A percentile compares a stretch with the other conserved stretches of the same genome.
Evolutionary conservation across 1,140 invertebrate genomes (phyloP).

Genomic region (Temnothorax longispinosus): DNA sequence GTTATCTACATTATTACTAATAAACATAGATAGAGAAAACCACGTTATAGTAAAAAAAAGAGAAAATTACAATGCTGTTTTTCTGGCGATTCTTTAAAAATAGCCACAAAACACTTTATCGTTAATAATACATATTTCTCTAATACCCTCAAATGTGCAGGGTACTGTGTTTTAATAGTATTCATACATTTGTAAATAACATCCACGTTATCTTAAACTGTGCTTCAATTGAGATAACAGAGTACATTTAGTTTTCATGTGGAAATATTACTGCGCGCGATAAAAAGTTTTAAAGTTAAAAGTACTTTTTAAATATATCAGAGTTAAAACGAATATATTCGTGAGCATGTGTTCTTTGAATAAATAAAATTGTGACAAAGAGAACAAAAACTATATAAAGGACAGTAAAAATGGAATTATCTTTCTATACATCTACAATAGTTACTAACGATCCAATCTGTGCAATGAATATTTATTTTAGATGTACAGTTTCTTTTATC

Average conservation of each 20-base stretch:
- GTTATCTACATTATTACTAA: neutral
- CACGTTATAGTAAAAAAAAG: neutral
- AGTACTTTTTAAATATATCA: conserved; percentile 7
- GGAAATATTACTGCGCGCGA: conserved; percentile 15
- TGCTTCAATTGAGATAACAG: neutral
- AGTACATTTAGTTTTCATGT: neutral
- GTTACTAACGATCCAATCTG: neutral
- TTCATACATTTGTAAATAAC: neutral
- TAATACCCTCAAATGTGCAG: neutral
- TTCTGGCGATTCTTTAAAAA: neutral
- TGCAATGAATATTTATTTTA: neutral
- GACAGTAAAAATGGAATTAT: neutral
- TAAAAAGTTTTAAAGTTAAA: conserved; percentile 22
- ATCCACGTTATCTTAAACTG: neutral
- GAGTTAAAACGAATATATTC: neutral
- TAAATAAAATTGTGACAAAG: neutral
- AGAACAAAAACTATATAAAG: neutral
- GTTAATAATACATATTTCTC: neutral
- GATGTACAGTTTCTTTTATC: neutral
- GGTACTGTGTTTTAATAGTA: neutral
- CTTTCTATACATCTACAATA: neutral
- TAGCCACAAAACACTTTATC: neutral
- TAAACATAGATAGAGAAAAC: neutral
- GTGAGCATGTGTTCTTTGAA: neutral
- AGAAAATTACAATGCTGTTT: neutral